Evolutionary conservation across 2,888 invertebrate genomes (phyloP).

Genomic region (Ophion ventricosus): DNA sequence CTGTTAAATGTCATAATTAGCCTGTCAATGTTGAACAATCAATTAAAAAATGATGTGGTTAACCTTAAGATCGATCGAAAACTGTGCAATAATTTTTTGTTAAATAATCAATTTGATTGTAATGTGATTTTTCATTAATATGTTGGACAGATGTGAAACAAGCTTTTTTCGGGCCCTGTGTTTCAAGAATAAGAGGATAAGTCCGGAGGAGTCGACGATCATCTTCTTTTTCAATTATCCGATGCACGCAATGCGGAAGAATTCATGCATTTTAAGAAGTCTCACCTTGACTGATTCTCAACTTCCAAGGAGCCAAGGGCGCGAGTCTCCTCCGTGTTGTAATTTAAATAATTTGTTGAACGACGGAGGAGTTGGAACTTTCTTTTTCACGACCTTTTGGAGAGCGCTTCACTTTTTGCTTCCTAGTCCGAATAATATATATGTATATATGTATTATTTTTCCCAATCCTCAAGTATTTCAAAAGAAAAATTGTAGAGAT

Average conservation of each 20-base stretch:
- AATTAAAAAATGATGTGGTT: too few relatives aligned
- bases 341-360: not conserved
- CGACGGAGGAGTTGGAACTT: not conserved
- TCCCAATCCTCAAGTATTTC: too few relatives aligned
- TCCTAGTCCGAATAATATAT: too few relatives aligned
- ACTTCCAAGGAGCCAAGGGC: too few relatives aligned
- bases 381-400: too few relatives aligned
- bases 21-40: not conserved
- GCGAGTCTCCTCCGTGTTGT: not conserved
- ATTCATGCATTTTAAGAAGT: not conserved
- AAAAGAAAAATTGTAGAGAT: not conserved
- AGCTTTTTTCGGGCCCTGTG: constrained; percentile 63
- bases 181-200: constrained; percentile 31
- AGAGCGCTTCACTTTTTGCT: too few relatives aligned
- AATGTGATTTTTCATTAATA: too few relatives aligned
- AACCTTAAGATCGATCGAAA: too few relatives aligned
- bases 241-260: constrained; percentile 4
- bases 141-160: constrained; percentile 56
- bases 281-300: not conserved
- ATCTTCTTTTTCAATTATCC: not conserved
- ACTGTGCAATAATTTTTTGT: too few relatives aligned
- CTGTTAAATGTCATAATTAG: too few relatives aligned
- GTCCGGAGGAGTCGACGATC: not conserved
- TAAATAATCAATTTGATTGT: too few relatives aligned
- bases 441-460: too few relatives aligned